phyloP scores from a whole-genome alignment of 2,888 invertebrate species.

The Conus canariensis region DNA sequence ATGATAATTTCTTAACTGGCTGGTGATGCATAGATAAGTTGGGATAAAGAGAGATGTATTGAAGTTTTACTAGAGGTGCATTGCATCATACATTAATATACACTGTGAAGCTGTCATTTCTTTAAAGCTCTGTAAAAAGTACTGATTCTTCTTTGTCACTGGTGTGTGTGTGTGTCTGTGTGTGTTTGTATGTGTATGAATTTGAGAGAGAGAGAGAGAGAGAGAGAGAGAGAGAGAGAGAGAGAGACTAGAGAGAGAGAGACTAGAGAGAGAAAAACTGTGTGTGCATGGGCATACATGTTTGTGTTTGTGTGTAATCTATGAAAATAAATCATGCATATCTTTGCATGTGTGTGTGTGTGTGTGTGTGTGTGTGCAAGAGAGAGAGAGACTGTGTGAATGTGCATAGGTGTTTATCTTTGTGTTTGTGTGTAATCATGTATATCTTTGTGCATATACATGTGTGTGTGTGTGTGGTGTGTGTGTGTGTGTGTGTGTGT shows the following conservation, averaged over 20 bases:
- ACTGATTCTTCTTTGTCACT: too few relatives aligned
- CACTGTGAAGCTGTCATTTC: too few relatives aligned
- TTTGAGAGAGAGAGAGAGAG: too few relatives aligned
- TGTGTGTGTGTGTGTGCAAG: background rate
- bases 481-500: conserved; percentile 21
- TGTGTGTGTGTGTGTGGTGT: background rate
- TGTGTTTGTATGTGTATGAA: background rate
- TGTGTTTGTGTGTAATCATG: background rate
- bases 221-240: too few relatives aligned
- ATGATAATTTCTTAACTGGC: too few relatives aligned
- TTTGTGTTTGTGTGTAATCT: background rate
- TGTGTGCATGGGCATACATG: background rate
- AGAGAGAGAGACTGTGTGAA: background rate
- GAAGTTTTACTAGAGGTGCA: too few relatives aligned
- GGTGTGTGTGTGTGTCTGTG: background rate
- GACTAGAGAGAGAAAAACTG: background rate
- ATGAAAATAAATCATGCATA: background rate
- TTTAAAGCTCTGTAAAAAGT: too few relatives aligned
- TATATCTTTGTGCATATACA: background rate
- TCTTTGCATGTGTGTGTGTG: background rate
- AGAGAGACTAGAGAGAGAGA: too few relatives aligned
- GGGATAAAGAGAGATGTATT: too few relatives aligned
- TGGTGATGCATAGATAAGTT: too few relatives aligned
- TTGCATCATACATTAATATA: too few relatives aligned
- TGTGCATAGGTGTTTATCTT: background rate